These are phyloP conservation scores for Connochaetes taurinus DNA, from an alignment of 2,113 vertebrate species.

Conservation along the genomic window DNA sequence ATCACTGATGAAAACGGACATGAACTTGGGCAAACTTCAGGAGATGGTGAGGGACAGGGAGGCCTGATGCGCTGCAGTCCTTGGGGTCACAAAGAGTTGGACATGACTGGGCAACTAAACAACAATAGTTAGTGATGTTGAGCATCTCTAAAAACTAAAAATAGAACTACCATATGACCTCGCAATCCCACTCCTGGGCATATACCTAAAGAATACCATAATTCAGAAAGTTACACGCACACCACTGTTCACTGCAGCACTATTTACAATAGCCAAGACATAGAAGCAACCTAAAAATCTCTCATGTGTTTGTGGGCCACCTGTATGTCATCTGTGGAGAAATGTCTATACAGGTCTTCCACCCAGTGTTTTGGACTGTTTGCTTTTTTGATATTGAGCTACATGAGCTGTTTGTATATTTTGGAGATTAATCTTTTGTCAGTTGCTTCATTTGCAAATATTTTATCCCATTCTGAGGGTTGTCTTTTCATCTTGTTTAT, in stretches of 20 bases:
- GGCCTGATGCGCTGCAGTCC: background rate
- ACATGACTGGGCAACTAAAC: background rate
- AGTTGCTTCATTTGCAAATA: background rate
- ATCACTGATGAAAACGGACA: background rate
- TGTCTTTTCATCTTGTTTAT: background rate
- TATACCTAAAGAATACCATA: too few species aligned
- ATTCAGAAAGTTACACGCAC: too few species aligned
- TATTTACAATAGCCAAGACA: too few species aligned
- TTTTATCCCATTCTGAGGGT: background rate
- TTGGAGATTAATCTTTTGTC: background rate
- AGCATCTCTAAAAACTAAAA: too few species aligned
- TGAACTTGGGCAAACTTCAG: background rate
- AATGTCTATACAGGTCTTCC: background rate
- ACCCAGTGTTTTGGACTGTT: background rate
- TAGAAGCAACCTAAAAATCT: too few species aligned
- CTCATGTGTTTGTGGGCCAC: background rate
- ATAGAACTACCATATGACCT: too few species aligned
- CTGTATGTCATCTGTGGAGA: background rate
- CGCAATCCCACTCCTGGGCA: too few species aligned
- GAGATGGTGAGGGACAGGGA: background rate
- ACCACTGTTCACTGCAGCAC: too few species aligned
- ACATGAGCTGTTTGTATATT: background rate
- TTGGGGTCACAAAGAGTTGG: background rate
- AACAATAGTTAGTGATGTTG: background rate
- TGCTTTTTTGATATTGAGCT: background rate